Evolutionary conservation across 1,140 invertebrate genomes (phyloP).

Genomic region (Coboldia fuscipes): DNA sequence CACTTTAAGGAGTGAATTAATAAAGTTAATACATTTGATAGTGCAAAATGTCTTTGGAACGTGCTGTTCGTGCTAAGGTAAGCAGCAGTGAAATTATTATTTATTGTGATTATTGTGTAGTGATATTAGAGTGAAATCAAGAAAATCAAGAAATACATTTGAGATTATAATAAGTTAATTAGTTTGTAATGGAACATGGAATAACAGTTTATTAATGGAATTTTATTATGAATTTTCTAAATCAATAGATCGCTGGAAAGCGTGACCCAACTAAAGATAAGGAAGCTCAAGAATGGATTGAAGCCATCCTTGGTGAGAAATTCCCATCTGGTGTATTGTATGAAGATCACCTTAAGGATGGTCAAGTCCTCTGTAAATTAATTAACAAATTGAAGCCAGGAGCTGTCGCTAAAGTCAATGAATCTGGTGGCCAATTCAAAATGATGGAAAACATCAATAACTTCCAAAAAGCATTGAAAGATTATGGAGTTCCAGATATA

Average conservation of each 20-base stretch:
- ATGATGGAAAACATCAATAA: conserved; percentile 92
- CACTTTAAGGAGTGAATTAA: conserved; percentile 12
- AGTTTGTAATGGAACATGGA: too few relatives aligned
- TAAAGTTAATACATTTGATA: conserved; percentile 10
- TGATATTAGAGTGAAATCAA: background rate
- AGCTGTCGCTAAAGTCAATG: conserved; percentile 66
- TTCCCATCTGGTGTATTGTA: conserved; percentile 51
- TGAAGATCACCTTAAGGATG: conserved; percentile 71
- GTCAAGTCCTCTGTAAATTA: conserved; percentile 69
- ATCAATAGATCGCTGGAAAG: conserved; percentile 61
- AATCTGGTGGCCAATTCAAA: conserved; percentile 75
- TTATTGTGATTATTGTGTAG: background rate
- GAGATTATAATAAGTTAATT: background rate
- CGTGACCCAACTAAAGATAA: conserved; percentile 72
- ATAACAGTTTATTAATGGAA: too few relatives aligned
- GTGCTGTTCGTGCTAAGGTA: conserved; percentile 42
- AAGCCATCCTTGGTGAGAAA: conserved; percentile 61
- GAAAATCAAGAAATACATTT: background rate
- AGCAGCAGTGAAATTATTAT: conserved; percentile 6
- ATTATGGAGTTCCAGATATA: conserved; percentile 76
- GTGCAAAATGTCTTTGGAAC: conserved; percentile 35
- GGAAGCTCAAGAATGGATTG: conserved; percentile 81
- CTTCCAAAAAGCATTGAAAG: conserved; percentile 74
- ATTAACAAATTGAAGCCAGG: conserved; percentile 77
- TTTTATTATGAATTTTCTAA: too few relatives aligned